Conservation (phyloP, 2,113 vertebrate species). For the Lichenostomus cassidix region DNA sequence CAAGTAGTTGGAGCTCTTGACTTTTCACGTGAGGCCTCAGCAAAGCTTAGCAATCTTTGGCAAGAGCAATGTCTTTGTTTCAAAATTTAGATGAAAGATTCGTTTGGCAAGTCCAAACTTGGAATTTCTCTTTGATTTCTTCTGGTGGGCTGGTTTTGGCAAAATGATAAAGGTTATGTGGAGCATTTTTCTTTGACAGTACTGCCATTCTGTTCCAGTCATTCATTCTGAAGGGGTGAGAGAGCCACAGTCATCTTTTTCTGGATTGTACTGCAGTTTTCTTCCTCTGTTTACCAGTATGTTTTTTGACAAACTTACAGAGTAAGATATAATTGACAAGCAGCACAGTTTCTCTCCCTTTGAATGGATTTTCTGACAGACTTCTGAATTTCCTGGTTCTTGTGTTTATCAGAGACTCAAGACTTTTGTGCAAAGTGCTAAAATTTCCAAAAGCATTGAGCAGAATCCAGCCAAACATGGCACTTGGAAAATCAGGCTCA, state of each 20-base stretch:
- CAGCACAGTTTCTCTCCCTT: neutral
- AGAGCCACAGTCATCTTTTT: neutral
- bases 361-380: neutral
- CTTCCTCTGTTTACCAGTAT: neutral
- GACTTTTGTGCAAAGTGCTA: neutral
- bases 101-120: neutral
- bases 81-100: slow-evolving; percentile 23
- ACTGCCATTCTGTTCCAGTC: neutral
- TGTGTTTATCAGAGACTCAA: neutral
- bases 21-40: neutral
- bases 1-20: neutral
- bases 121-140: slow-evolving; percentile 25
- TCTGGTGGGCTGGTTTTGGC: neutral
- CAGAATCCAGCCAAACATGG: neutral
- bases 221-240: neutral
- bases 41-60: neutral
- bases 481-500: neutral
- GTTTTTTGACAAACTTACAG: neutral
- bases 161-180: neutral
- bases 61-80: slow-evolving; percentile 46
- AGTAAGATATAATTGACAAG: neutral
- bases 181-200: neutral
- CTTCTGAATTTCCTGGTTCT: neutral
- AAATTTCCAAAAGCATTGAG: neutral
- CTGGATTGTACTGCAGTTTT: neutral